Evolutionary conservation across 2,888 invertebrate genomes (phyloP).

Genomic region (Platynereis dumerilii): DNA sequence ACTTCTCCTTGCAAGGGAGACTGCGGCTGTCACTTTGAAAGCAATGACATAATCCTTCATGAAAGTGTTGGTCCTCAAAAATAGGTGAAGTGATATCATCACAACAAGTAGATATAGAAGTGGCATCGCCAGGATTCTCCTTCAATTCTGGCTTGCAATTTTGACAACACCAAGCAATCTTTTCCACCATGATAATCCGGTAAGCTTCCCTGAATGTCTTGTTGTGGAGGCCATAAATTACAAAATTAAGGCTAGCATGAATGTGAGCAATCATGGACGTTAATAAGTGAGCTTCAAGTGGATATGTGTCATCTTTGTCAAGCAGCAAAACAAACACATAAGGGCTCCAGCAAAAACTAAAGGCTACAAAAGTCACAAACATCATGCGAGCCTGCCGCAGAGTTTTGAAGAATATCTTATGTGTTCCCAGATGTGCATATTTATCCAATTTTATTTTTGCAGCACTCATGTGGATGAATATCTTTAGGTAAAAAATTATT

Average conservation of each 20-base stretch:
- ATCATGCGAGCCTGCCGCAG: conserved; percentile 41
- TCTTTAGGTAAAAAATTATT: conserved; percentile 22
- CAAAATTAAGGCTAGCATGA: conserved; percentile 34
- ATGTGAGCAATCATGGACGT: conserved; percentile 31
- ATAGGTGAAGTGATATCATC: no score
- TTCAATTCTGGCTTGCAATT: no score
- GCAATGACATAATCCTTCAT: no score
- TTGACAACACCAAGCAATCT: conserved; percentile 7
- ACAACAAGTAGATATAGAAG: no score
- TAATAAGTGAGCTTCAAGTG: conserved; percentile 42
- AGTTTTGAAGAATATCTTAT: neutral
- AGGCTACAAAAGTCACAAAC: conserved; percentile 47
- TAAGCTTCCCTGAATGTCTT: conserved; percentile 29
- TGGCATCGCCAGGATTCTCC: no score
- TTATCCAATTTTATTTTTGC: conserved; percentile 18
- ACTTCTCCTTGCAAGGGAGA: no score
- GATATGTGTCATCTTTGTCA: conserved; percentile 41
- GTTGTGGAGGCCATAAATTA: conserved; percentile 36
- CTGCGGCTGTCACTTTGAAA: no score
- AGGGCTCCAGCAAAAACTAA: conserved; percentile 47
- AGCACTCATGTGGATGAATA: conserved; percentile 26
- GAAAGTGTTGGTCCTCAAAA: no score
- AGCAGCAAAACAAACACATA: conserved; percentile 45
- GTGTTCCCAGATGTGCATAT: neutral
- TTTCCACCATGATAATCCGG: conserved; percentile 15